Evolutionary conservation across 2,888 invertebrate genomes (phyloP).

Genomic region (Hesperia comma): DNA sequence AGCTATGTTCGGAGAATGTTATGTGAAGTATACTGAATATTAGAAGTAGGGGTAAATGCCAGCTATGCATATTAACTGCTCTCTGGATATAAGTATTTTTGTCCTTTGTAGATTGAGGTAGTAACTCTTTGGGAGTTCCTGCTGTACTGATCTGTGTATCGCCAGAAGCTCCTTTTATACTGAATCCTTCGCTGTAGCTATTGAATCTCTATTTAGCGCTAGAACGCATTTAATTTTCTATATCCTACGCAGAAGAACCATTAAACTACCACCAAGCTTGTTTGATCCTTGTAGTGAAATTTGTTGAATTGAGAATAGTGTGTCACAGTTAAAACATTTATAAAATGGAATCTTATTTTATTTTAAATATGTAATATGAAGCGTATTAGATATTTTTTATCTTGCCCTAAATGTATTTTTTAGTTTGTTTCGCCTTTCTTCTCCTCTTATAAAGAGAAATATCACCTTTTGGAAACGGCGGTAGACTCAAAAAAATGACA

Average conservation of each 20-base stretch:
- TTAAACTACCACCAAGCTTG: constrained; percentile 17
- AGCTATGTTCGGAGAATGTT: constrained; percentile 62
- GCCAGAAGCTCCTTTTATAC: constrained; percentile 64
- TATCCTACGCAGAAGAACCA: constrained; percentile 56
- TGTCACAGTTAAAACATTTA: no score
- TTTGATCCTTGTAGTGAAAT: constrained; percentile 31
- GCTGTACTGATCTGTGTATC: constrained; percentile 62
- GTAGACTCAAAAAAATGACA: no score
- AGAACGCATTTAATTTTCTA: constrained; percentile 78
- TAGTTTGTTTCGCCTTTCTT: no score
- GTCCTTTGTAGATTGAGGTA: constrained; percentile 52
- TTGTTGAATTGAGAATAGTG: no score
- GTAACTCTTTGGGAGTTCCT: constrained; percentile 61
- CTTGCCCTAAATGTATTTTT: no score
- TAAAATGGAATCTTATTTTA: no score
- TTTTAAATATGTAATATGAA: no score
- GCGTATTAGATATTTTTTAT: no score
- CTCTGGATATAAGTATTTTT: constrained; percentile 49
- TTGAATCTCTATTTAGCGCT: constrained; percentile 73
- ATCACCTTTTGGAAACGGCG: no score
- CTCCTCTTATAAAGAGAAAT: no score
- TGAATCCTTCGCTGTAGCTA: constrained; percentile 50
- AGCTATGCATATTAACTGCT: constrained; percentile 80
- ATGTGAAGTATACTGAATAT: constrained; percentile 70
- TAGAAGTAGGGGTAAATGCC: constrained; percentile 75